A percentile compares a stretch with the other conserved stretches of the same genome.
phyloP scores from a whole-genome alignment of 2,113 vertebrate genomes.

The Potamarius usumacintae region DNA sequence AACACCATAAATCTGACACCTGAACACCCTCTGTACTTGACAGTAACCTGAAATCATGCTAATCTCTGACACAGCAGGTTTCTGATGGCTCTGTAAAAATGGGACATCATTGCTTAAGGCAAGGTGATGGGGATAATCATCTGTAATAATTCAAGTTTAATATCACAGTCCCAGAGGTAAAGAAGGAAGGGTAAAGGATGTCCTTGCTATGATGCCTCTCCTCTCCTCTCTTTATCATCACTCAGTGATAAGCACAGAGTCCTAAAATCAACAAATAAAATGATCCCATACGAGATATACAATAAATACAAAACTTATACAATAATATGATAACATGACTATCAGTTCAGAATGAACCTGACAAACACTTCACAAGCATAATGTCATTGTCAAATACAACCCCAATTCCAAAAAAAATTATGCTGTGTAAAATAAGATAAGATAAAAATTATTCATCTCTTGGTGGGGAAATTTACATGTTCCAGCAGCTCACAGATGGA shows the following conservation, averaged over 20 bases:
- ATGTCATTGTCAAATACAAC: no score
- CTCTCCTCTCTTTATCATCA: constrained; percentile 56
- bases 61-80: constrained; percentile 83
- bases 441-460: no score
- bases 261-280: not conserved
- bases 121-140: constrained; percentile 85
- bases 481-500: no score
- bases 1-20: constrained; percentile 59
- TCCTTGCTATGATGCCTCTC: constrained; percentile 76
- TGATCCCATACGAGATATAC: not conserved
- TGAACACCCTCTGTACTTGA: constrained; percentile 53
- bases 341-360: no score
- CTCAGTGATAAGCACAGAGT: not conserved
- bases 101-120: constrained; percentile 85
- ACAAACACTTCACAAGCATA: no score
- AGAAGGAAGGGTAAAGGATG: constrained; percentile 63
- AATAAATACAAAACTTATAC: not conserved
- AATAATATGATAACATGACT: no score
- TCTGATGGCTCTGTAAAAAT: constrained; percentile 79
- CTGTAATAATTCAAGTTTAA: constrained; percentile 85
- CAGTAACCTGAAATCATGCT: constrained; percentile 74
- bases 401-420: no score
- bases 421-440: no score
- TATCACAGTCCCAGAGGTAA: constrained; percentile 76
- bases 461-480: no score